Conservation (phyloP, 2,888 invertebrate species). For the Halictus ligatus region DNA sequence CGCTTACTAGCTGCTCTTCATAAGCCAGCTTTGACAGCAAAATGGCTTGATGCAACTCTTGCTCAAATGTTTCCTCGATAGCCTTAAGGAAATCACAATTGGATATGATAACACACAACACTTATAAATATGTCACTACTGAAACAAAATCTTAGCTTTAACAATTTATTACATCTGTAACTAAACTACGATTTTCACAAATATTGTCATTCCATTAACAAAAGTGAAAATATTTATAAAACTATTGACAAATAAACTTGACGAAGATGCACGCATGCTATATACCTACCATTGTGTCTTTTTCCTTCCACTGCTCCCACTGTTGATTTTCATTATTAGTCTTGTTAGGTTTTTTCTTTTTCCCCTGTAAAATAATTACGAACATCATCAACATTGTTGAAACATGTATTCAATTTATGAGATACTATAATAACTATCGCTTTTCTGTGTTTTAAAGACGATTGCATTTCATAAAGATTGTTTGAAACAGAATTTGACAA, state of each 20-base stretch:
- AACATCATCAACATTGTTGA: background rate
- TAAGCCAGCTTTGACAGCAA: slow-evolving; percentile 90
- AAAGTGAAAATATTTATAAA: slow-evolving; percentile 17
- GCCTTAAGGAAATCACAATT: slow-evolving; percentile 74
- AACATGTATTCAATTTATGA: background rate
- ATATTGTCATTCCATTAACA: slow-evolving; percentile 17
- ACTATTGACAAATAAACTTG: slow-evolving; percentile 25
- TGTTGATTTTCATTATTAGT: slow-evolving; percentile 86
- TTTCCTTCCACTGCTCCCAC: slow-evolving; percentile 91
- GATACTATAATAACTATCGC: background rate
- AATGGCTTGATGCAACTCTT: slow-evolving; percentile 88
- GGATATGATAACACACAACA: slow-evolving; percentile 65
- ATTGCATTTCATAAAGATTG: background rate
- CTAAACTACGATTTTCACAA: slow-evolving; percentile 37
- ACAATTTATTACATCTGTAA: slow-evolving; percentile 46
- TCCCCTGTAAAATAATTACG: slow-evolving; percentile 76
- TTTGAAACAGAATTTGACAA: background rate
- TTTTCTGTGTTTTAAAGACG: background rate
- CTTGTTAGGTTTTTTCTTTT: slow-evolving; percentile 85
- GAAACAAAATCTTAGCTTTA: slow-evolving; percentile 63
- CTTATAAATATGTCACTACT: slow-evolving; percentile 66
- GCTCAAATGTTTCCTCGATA: slow-evolving; percentile 84
- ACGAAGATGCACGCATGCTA: slow-evolving; percentile 70
- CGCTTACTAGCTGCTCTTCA: slow-evolving; percentile 76
- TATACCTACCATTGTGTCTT: slow-evolving; percentile 87